Conservation (phyloP, 2,113 vertebrate species). For the Chloroceryle aenea region DNA sequence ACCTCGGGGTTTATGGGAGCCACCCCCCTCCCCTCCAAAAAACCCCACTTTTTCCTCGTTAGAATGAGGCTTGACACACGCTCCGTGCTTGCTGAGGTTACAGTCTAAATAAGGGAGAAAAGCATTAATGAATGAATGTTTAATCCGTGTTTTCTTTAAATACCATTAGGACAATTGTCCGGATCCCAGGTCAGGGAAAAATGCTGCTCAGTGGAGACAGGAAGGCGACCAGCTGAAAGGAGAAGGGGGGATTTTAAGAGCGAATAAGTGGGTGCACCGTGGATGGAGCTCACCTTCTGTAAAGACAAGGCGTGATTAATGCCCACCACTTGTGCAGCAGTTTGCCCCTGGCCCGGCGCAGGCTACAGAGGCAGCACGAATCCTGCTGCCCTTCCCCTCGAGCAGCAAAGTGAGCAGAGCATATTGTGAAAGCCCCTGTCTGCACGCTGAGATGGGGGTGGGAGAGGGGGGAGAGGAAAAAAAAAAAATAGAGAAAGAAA, state of each 20-base stretch:
- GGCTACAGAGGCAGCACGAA: background rate
- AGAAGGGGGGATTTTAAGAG: background rate
- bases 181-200: slow-evolving; percentile 22
- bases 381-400: background rate
- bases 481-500: background rate
- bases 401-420: background rate
- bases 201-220: slow-evolving; percentile 37
- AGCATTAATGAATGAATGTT: slow-evolving; percentile 28
- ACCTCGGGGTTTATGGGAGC: background rate
- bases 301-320: slow-evolving; percentile 54
- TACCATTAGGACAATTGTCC: slow-evolving; percentile 46
- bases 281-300: slow-evolving; percentile 17
- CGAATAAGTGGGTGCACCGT: slow-evolving; percentile 30
- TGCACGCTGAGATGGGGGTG: background rate
- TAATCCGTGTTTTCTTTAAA: slow-evolving; percentile 62
- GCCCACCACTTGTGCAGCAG: background rate
- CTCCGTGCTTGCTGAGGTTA: background rate
- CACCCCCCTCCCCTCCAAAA: background rate
- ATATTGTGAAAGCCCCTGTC: background rate
- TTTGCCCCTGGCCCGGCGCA: background rate
- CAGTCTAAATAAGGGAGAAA: background rate
- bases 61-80: background rate
- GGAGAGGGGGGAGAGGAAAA: background rate
- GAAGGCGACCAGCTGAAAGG: slow-evolving; percentile 29
- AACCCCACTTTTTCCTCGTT: background rate